phyloP scores from a whole-genome alignment of 1,140 invertebrate genomes.

The Drosophila truncata region DNA sequence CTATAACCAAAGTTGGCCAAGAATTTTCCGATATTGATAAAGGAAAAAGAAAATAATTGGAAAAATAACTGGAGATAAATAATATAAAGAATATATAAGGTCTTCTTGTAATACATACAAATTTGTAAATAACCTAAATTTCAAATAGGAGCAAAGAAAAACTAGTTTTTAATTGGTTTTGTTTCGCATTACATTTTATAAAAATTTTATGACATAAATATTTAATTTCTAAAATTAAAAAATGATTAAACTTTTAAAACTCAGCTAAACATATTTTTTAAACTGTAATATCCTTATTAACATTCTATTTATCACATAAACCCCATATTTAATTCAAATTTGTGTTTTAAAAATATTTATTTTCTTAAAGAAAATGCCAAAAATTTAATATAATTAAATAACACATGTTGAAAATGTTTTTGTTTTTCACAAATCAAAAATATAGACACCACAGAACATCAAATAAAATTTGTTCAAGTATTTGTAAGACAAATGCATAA shows the following conservation, averaged over 20 bases:
- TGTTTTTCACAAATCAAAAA: background rate
- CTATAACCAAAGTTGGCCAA: conserved; percentile 14
- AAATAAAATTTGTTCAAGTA: conserved; percentile 11
- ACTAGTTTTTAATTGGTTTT: no score
- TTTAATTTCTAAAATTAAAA: no score
- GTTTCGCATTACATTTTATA: no score
- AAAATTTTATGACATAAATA: no score
- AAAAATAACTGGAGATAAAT: conserved; percentile 6
- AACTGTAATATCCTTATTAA: no score
- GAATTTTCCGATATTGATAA: conserved; percentile 28
- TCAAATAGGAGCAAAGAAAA: no score
- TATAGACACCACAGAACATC: conserved; percentile 1
- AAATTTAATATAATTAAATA: background rate
- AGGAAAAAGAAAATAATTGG: conserved; percentile 16
- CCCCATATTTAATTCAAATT: background rate
- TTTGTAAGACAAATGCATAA: conserved; percentile 14
- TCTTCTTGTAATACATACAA: no score
- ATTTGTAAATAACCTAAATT: no score
- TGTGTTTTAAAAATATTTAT: background rate
- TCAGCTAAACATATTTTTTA: no score
- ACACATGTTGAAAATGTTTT: background rate
- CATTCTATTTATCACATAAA: background rate
- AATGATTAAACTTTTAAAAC: no score
- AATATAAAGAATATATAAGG: no score
- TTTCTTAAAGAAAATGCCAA: background rate